Conservation (phyloP, 2,888 invertebrate species). For the Drosophila buzzatii region DNA sequence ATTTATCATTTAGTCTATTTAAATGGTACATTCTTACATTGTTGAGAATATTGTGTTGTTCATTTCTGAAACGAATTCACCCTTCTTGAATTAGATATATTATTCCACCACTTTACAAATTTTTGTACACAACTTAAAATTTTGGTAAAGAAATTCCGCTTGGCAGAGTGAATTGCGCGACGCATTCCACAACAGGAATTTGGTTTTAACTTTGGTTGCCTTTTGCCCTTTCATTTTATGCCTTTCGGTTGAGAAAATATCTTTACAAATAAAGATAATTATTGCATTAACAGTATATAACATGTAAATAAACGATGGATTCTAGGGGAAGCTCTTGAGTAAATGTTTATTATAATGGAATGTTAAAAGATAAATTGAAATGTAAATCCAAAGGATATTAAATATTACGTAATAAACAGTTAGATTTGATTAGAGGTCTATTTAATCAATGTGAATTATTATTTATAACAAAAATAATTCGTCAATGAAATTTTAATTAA, state of each 20-base stretch:
- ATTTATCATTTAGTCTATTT: background rate
- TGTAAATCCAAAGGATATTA: background rate
- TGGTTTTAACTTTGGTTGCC: constrained; percentile 55
- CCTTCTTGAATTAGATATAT: constrained; percentile 47
- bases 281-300: constrained; percentile 48
- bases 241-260: constrained; percentile 33
- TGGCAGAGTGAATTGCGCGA: constrained; percentile 67
- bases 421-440: background rate
- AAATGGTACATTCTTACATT: constrained; percentile 9
- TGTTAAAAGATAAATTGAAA: background rate
- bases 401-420: background rate
- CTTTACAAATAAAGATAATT: constrained; percentile 61
- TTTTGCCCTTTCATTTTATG: constrained; percentile 46
- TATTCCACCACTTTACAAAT: constrained; percentile 43
- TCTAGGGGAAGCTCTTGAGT: background rate
- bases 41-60: constrained; percentile 17
- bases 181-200: constrained; percentile 57
- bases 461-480: no score
- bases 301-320: constrained; percentile 10
- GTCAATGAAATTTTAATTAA: no score
- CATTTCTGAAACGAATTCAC: constrained; percentile 27
- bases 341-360: background rate
- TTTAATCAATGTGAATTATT: no score
- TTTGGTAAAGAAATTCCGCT: constrained; percentile 58
- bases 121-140: constrained; percentile 57